Base-by-base conservation (phyloP, 2,113 vertebrate genomes). In the Ailurus styani region DNA sequence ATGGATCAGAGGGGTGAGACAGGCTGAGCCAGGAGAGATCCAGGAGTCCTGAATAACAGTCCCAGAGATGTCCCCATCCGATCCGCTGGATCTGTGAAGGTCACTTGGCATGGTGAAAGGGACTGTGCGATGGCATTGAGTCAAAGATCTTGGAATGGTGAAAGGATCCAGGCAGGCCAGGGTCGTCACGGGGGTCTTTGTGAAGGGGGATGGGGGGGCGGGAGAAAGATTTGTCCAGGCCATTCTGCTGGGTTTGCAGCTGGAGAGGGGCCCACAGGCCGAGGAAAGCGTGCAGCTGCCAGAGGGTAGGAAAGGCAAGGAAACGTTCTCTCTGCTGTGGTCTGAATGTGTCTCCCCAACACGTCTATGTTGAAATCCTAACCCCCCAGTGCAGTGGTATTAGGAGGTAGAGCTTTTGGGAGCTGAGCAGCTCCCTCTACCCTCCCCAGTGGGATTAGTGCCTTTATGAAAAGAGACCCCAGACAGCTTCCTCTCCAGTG, bases 11-110 rank as follows among this genome's bases (percentile, higher is more conserved):
- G 2, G 57, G 37, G 4, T 4, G 68, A 47, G 34, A 11, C 64
- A 31, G 52, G 21, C 27, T 1, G 6, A 31, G 7, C 4, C 2
- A 25, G 57, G 40, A 31, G 20, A 29, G 2, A 23, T 1, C 37
- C 27, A 13, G 18, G 52, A 2, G 10, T 57, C 79, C 20, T 29
- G 52, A 42, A n/a, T 10, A 23, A 20, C 0, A 0, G 3, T 40
- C 42, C 42, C 70, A 25, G n/a, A n/a, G 84, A 12, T 20, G 45
- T n/a, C 31, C 17, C 1, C 1, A 5, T 75, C 47, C 14, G 5
- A 4, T 45, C 31, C 31, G 18, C 2, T 0, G 12, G 37, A 29
- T 23, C n/a, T 31, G 2, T 5, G 52, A 34, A 5, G 13, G 18
- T 9, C 12, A 37, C 54, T 31, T n/a, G 14, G 20, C 17, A 2